Evolutionary conservation across 1,140 invertebrate species (phyloP), one percentile per base, ranked within the genome.

Genomic region (Semibalanus balanoides): DNA sequence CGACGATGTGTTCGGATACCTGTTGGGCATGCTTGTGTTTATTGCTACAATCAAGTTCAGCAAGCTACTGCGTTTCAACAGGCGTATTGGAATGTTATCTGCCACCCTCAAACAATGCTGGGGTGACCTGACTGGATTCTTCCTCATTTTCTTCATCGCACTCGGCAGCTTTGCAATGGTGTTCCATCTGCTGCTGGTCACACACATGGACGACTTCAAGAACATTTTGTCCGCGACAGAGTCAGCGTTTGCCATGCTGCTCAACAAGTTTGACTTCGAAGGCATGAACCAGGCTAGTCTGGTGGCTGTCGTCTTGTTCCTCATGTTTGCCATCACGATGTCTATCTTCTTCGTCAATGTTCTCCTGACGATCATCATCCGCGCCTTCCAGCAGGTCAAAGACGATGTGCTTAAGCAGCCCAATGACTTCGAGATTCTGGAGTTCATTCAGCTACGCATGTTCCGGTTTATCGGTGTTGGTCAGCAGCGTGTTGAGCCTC

Each of bases 291-390:
- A 81, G 35, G 83, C 83, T 1, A 85, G 35, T 40, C 35, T 40
- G 35, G 5, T 40, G 35, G 35, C 35, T 17, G 35, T 40, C 17
- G 35, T 40, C 5, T 17, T 40, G 35, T 40, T 40, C 35, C 35
- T 40, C 35, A 40, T 40, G 35, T 40, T 40, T 17, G 35, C 35
- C 35, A 40, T 40, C 35, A 40, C 35, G 5, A 40, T 40, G 35
- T 40, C 35, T 17, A 40, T 40, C 35, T 40, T 40, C 35, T 40
- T 40, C 35, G 35, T 40, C 5, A 40, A 40, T 17, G 35, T 88
- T 80, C 86, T 88, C 78, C 80, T 88, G 25, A 87, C 86, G 1
- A 85, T 88, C 76, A 83, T 88, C 69, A 86, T 87, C 70, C 85
- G 85, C 74, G 82, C 85, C 0, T 88, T 88, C 81, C 80, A 83